phyloP scores from a whole-genome alignment of 2,888 invertebrate species.

The Plagodis dolabraria region DNA sequence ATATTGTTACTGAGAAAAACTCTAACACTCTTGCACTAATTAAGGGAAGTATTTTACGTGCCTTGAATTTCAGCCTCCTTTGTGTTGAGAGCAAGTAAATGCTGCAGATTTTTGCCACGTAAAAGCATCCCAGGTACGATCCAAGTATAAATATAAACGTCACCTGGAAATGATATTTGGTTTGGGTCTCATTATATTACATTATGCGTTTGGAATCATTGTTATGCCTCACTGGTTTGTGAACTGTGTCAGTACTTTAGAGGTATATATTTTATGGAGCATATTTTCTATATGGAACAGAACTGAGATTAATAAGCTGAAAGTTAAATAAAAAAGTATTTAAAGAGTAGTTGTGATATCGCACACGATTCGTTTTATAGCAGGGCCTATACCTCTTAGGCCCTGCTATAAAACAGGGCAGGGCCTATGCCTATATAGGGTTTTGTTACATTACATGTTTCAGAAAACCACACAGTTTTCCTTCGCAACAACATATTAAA shows the following conservation, averaged over 20 bases:
- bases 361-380: too few species aligned
- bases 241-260: too few species aligned
- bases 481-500: conserved; percentile 21
- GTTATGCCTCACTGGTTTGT: too few species aligned
- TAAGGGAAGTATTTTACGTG: conserved; percentile 40
- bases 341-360: too few species aligned
- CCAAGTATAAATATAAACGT: conserved; percentile 59
- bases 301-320: too few species aligned
- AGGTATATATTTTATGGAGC: too few species aligned
- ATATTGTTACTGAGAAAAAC: conserved; percentile 15
- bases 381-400: conserved; percentile 4
- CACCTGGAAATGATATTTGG: conserved; percentile 53
- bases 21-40: conserved; percentile 9
- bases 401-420: too few species aligned
- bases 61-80: conserved; percentile 72
- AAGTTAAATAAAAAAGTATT: too few species aligned
- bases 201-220: too few species aligned
- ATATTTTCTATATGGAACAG: too few species aligned
- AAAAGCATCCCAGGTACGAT: conserved; percentile 63
- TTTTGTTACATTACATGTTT: conserved; percentile 4
- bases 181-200: too few species aligned
- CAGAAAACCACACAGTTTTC: conserved; percentile 13
- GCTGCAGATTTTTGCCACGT: conserved; percentile 68
- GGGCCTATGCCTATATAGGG: conserved; percentile 7
- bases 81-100: conserved; percentile 64